These are phyloP conservation scores for Brachyhypopomus gauderio DNA, from an alignment of 2,113 vertebrate genomes.

Conservation along the genomic window DNA sequence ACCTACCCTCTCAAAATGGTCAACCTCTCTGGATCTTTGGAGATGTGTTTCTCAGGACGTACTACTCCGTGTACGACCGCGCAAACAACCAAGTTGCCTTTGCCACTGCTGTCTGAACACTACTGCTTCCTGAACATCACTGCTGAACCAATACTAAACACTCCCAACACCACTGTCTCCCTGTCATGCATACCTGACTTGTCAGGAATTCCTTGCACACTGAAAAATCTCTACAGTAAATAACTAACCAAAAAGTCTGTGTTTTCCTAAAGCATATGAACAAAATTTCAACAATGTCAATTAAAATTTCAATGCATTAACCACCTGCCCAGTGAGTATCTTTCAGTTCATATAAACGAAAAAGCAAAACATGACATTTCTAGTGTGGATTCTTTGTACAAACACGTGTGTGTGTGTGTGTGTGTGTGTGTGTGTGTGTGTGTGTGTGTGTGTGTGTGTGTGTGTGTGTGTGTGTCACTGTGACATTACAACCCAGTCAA, in stretches of 20 bases:
- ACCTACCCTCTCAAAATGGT: conserved; percentile 65
- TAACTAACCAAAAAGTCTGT: background rate
- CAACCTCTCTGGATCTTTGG: conserved; percentile 71
- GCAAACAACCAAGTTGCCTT: conserved; percentile 67
- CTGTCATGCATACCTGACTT: background rate
- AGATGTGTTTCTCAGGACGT: conserved; percentile 68
- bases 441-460: no score
- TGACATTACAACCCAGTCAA: background rate
- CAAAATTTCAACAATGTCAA: no score
- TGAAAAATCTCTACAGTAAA: background rate
- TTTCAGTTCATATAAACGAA: background rate
- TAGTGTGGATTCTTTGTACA: background rate
- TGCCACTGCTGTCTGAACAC: conserved; percentile 55
- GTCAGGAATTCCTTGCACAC: background rate
- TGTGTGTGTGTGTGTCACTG: background rate
- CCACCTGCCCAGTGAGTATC: no score
- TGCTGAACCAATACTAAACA: no score
- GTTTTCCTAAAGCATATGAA: background rate
- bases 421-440: no score
- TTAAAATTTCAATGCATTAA: no score
- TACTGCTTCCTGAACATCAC: background rate
- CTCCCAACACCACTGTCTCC: background rate
- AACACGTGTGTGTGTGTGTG: no score
- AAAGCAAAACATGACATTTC: background rate
- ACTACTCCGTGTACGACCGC: conserved; percentile 68